Conservation (phyloP, 2,797 vertebrate genomes). For the Cottoperca gobio region DNA sequence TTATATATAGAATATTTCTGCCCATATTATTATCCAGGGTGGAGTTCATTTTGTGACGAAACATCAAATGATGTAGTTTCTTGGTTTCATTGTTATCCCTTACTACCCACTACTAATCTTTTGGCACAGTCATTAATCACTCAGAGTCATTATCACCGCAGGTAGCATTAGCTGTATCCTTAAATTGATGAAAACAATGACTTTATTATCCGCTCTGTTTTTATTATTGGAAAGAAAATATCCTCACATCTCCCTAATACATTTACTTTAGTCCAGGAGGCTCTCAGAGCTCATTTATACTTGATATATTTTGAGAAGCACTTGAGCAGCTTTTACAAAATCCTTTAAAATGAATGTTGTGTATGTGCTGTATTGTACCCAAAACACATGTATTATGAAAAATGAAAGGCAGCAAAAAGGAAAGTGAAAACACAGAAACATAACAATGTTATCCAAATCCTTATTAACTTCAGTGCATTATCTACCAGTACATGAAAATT, state of each 20-base stretch:
- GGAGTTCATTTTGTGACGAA: not conserved
- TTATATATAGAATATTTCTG: too few species aligned
- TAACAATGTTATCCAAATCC: not conserved
- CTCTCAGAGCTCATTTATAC: not conserved
- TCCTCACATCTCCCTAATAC: not conserved
- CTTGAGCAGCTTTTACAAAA: not conserved
- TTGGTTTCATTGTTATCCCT: not conserved
- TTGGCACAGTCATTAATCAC: slow-evolving; percentile 51
- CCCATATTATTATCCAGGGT: not conserved
- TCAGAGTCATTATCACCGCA: slow-evolving; percentile 43
- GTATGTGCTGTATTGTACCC: not conserved
- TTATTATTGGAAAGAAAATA: slow-evolving; percentile 1
- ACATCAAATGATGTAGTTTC: not conserved
- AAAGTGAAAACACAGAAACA: not conserved
- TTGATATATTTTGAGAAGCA: not conserved
- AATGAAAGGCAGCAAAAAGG: not conserved
- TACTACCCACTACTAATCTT: slow-evolving; percentile 5
- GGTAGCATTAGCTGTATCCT: slow-evolving; percentile 28
- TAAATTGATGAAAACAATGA: slow-evolving; percentile 54
- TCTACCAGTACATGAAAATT: not conserved
- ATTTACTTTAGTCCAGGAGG: not conserved
- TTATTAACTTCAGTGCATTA: not conserved
- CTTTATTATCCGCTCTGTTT: not conserved
- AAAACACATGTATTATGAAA: not conserved
- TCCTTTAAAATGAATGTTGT: not conserved